phyloP scores from a whole-genome alignment of 2,888 invertebrate genomes.

The Scelioninae gen. 1 region DNA sequence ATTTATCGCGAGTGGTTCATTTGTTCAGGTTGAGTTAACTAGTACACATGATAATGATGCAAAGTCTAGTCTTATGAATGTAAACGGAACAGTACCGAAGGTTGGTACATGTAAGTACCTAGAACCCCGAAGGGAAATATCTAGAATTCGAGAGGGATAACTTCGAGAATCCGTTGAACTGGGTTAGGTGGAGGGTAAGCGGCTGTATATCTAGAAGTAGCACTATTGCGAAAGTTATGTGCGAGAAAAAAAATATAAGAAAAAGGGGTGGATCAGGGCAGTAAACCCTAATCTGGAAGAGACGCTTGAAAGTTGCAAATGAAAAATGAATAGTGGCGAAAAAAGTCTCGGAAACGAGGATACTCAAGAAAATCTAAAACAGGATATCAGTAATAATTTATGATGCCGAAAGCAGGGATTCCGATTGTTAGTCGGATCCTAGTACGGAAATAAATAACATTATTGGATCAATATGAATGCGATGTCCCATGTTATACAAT shows the following conservation, averaged over 20 bases:
- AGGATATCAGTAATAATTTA: slow-evolving; percentile 3
- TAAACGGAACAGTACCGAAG: slow-evolving; percentile 22
- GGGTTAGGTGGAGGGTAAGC: slow-evolving; percentile 14
- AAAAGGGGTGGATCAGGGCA: not conserved
- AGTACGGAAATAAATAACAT: too few relatives aligned
- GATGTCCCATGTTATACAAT: too few relatives aligned
- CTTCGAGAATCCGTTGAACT: slow-evolving; percentile 40
- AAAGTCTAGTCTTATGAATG: slow-evolving; percentile 28
- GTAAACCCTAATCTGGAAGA: slow-evolving; percentile 6
- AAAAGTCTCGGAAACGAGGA: not conserved
- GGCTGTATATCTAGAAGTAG: slow-evolving; percentile 18
- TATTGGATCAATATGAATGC: too few relatives aligned
- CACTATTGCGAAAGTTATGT: slow-evolving; percentile 16
- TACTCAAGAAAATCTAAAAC: not conserved
- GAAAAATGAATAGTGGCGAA: slow-evolving; percentile 10
- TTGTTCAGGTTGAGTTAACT: slow-evolving; percentile 29
- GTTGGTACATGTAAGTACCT: slow-evolving; percentile 19
- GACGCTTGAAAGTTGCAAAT: not conserved
- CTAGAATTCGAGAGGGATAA: slow-evolving; percentile 27
- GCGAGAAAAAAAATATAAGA: slow-evolving; percentile 6
- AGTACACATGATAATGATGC: slow-evolving; percentile 15
- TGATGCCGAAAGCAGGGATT: not conserved
- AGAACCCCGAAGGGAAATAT: slow-evolving; percentile 42
- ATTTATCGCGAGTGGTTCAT: slow-evolving; percentile 16
- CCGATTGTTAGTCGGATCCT: not conserved